phyloP scores from a whole-genome alignment of 2,888 invertebrate species.

The Drosophila mayaguana region DNA sequence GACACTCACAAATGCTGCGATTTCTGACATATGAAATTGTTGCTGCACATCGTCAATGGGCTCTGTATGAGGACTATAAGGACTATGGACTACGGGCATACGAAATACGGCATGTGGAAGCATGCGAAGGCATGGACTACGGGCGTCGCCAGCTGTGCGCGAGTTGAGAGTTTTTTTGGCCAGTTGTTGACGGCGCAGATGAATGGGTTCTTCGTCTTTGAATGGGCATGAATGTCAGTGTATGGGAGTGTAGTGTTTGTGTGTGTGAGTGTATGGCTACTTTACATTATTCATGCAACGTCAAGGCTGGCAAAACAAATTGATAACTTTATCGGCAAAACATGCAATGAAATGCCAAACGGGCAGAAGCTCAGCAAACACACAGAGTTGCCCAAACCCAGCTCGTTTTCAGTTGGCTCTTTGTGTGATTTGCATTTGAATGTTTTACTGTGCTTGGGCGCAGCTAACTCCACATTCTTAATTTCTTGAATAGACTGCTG shows the following conservation, averaged over 20 bases:
- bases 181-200: slow-evolving; percentile 62
- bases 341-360: slow-evolving; percentile 81
- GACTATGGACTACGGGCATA: slow-evolving; percentile 7
- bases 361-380: slow-evolving; percentile 35
- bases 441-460: slow-evolving; percentile 16
- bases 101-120: slow-evolving; percentile 1
- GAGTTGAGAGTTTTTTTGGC: slow-evolving; percentile 7
- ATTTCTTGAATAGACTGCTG: neutral
- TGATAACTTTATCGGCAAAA: slow-evolving; percentile 84
- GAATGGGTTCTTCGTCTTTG: slow-evolving; percentile 40
- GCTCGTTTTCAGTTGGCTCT: neutral
- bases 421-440: slow-evolving; percentile 73
- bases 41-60: slow-evolving; percentile 66
- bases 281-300: slow-evolving; percentile 82
- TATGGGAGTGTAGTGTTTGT: slow-evolving; percentile 6
- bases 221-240: slow-evolving; percentile 20
- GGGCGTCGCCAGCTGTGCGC: slow-evolving; percentile 60
- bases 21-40: slow-evolving; percentile 63
- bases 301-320: slow-evolving; percentile 82
- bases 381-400: slow-evolving; percentile 19
- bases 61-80: slow-evolving; percentile 23
- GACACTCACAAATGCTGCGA: slow-evolving; percentile 81
- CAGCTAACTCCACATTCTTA: slow-evolving; percentile 4
- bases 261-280: slow-evolving; percentile 41
- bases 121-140: neutral